Evolutionary conservation across 1,140 invertebrate species (phyloP).

Genomic region (Leptinotarsa undecemlineata): DNA sequence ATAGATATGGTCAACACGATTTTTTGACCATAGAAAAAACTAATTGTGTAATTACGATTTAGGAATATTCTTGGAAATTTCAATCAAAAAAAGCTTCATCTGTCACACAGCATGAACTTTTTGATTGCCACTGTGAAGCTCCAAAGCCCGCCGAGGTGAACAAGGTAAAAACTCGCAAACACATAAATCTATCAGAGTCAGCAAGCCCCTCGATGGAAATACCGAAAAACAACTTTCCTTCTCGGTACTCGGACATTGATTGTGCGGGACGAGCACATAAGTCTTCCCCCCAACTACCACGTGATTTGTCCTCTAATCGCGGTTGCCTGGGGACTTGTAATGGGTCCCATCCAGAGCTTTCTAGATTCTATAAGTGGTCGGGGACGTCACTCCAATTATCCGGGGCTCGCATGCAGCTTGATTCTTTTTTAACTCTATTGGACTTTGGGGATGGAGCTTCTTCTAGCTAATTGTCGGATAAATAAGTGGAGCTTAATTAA

Average conservation of each 20-base stretch:
- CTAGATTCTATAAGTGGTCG: conserved; percentile 40
- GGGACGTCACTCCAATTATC: conserved; percentile 40
- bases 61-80: no score
- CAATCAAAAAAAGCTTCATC: no score
- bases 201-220: conserved; percentile 38
- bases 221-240: conserved; percentile 37
- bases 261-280: conserved; percentile 48
- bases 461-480: conserved; percentile 44
- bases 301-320: conserved; percentile 53
- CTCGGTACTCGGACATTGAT: conserved; percentile 46
- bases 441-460: conserved; percentile 36
- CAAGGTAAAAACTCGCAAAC: conserved; percentile 35
- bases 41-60: no score
- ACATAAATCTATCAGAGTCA: conserved; percentile 52
- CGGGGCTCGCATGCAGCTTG: conserved; percentile 32
- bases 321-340: conserved; percentile 46
- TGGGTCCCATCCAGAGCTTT: conserved; percentile 37
- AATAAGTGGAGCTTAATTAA: conserved; percentile 35
- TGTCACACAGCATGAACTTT: no score
- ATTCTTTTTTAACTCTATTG: conserved; percentile 38
- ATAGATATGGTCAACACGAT: no score
- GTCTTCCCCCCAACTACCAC: conserved; percentile 43
- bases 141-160: not conserved
- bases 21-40: no score
- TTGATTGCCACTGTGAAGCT: no score